These are phyloP conservation scores for Ceratina calcarata DNA, from an alignment of 1,140 invertebrate species.

Conservation along the genomic window DNA sequence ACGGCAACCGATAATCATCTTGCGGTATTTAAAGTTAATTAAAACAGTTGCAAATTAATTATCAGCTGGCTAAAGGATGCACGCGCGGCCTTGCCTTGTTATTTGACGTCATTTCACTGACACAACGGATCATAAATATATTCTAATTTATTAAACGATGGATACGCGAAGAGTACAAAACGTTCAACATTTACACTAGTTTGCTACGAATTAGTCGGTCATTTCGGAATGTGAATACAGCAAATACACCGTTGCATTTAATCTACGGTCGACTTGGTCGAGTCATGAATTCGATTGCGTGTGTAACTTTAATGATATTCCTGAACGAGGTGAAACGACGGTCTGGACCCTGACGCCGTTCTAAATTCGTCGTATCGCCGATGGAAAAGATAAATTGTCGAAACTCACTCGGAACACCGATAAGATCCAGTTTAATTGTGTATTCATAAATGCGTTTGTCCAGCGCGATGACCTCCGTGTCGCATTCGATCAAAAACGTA, in stretches of 20 bases:
- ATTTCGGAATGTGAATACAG: no score
- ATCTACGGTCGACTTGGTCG: no score
- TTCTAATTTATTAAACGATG: conserved; percentile 16
- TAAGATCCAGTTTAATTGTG: background rate
- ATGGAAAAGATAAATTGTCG: background rate
- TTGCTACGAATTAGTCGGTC: no score
- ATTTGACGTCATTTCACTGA: conserved; percentile 24
- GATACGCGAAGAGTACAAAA: no score
- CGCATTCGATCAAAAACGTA: no score
- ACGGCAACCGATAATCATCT: background rate
- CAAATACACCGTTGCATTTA: no score
- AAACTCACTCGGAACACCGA: background rate
- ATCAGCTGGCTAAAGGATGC: background rate
- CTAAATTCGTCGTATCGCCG: no score
- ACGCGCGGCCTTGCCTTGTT: conserved; percentile 18
- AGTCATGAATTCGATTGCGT: no score
- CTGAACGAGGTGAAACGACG: no score
- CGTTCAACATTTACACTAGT: no score
- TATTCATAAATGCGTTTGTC: background rate
- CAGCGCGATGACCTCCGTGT: background rate
- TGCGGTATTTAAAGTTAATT: background rate
- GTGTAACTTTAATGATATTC: no score
- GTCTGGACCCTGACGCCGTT: no score
- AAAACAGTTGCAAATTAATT: background rate
- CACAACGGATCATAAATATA: conserved; percentile 4